A percentile compares a stretch with the other conserved stretches of the same genome.
phyloP scores from a whole-genome alignment of 1,140 invertebrate species.

The Sinonovacula constricta region DNA sequence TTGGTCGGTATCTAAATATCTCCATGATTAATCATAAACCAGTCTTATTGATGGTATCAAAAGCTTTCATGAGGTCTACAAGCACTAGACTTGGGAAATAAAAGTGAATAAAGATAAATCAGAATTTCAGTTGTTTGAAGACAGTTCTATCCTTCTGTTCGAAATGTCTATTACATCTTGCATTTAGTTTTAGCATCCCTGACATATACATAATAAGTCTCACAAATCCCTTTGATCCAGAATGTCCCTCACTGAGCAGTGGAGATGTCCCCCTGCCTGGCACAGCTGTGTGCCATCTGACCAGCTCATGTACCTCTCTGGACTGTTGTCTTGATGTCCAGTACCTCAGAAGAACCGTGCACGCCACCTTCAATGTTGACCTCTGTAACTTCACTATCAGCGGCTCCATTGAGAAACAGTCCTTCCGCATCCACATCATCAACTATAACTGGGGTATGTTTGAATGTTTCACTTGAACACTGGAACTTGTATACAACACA shows the following conservation, averaged over 20 bases:
- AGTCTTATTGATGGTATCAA: conserved; percentile 50
- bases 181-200: too few relatives aligned
- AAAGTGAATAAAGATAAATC: too few relatives aligned
- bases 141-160: too few relatives aligned
- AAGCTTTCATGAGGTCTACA: conserved; percentile 60
- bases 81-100: too few relatives aligned
- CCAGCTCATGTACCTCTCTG: not conserved
- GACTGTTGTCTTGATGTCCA: conserved; percentile 16
- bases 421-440: not conserved
- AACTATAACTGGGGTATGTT: conserved; percentile 29
- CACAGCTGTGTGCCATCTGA: not conserved
- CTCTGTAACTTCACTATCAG: conserved; percentile 29
- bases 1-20: conserved; percentile 46
- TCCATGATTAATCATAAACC: conserved; percentile 33
- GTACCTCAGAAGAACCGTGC: conserved; percentile 10
- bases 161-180: too few relatives aligned
- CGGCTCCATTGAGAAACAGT: conserved; percentile 1
- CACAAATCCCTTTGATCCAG: not conserved
- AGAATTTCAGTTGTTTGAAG: too few relatives aligned
- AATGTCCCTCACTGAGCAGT: not conserved
- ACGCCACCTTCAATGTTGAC: conserved; percentile 16
- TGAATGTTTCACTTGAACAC: not conserved
- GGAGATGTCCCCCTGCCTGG: not conserved
- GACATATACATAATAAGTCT: too few relatives aligned
- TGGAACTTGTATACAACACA: too few relatives aligned